Evolutionary conservation across 2,888 invertebrate genomes (phyloP).

Genomic region (Gymnosoma rotundatum): DNA sequence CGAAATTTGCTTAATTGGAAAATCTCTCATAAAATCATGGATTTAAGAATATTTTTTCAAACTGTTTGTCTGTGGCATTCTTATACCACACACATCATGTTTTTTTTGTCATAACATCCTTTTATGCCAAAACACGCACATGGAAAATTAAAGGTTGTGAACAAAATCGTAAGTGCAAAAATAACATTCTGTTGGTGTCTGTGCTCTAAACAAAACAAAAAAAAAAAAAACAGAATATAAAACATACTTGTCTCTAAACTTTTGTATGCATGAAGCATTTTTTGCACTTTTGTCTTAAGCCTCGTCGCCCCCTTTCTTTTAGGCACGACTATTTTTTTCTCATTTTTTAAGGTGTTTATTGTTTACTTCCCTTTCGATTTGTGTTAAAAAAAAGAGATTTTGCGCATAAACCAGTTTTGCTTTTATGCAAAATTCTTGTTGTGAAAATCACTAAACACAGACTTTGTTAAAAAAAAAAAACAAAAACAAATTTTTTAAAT

Average conservation of each 20-base stretch:
- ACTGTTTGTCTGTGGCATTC: not conserved
- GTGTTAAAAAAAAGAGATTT: conserved; percentile 20
- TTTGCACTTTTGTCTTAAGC: conserved; percentile 20
- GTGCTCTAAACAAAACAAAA: not conserved
- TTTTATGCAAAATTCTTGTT: not conserved
- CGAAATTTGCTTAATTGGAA: not conserved
- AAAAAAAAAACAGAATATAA: not conserved
- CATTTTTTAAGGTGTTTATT: conserved; percentile 55
- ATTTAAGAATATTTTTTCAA: not conserved
- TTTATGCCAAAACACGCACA: conserved; percentile 6
- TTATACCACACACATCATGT: conserved; percentile 15
- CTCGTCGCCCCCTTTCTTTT: conserved; percentile 24
- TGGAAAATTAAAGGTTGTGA: conserved; percentile 6
- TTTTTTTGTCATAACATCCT: conserved; percentile 35
- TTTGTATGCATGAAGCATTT: conserved; percentile 26
- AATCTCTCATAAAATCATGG: not conserved
- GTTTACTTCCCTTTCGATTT: conserved; percentile 66
- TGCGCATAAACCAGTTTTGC: conserved; percentile 30
- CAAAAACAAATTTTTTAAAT: not conserved
- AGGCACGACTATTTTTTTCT: conserved; percentile 18
- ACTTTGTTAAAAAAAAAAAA: not conserved
- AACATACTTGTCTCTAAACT: conserved; percentile 19
- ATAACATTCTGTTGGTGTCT: conserved; percentile 18
- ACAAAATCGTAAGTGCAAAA: conserved; percentile 22
- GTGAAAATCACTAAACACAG: not conserved